Evolutionary conservation across 2,797 vertebrate genomes (phyloP).

Genomic region (Notamacropus eugenii): DNA sequence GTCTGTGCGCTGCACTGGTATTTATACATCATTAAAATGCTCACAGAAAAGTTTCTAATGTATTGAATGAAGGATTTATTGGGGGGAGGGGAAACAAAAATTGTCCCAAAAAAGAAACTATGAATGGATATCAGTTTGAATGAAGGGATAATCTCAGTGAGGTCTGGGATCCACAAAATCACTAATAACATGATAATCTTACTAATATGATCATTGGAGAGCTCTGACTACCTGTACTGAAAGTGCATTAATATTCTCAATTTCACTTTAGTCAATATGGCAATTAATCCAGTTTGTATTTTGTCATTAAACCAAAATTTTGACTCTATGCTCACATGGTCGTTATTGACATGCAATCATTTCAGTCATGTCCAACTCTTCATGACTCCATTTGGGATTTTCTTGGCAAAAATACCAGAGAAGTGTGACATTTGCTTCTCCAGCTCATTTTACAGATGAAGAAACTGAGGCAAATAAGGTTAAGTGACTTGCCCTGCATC

Average conservation of each 20-base stretch:
- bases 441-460: background rate
- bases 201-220: background rate
- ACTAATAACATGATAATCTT: background rate
- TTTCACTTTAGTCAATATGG: background rate
- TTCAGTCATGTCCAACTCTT: background rate
- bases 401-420: background rate
- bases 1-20: background rate
- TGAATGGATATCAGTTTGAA: background rate
- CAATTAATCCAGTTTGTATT: background rate
- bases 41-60: background rate
- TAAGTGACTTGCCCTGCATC: background rate
- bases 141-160: background rate
- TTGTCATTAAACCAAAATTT: background rate
- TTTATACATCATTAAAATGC: background rate
- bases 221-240: background rate
- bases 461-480: background rate
- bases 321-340: background rate
- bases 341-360: background rate
- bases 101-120: background rate
- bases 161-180: background rate
- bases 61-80: background rate
- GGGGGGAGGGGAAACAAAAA: background rate
- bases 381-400: background rate
- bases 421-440: background rate
- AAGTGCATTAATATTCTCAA: background rate